phyloP scores from a whole-genome alignment of 2,888 invertebrate species.

The Vanessa cardui region DNA sequence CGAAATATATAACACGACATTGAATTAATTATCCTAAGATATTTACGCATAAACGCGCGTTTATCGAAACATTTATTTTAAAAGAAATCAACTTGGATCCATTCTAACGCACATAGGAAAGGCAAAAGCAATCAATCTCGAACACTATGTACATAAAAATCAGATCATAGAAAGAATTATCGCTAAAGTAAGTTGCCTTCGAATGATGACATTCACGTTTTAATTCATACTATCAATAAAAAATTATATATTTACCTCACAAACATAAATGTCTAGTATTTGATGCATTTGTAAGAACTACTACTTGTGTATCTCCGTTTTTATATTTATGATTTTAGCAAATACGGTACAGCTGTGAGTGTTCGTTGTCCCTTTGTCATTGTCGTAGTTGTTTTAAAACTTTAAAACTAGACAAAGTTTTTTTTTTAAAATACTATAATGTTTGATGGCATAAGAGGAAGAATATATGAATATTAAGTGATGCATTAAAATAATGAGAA shows the following conservation, averaged over 20 bases:
- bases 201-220: not conserved
- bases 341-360: not conserved
- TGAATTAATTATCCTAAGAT: not conserved
- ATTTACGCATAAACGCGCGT: conserved; percentile 1
- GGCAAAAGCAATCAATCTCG: conserved; percentile 16
- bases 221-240: not conserved
- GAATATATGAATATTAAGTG: too few relatives aligned
- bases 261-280: conserved; percentile 4
- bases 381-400: not conserved
- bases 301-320: not conserved
- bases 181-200: not conserved
- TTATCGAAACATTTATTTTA: not conserved
- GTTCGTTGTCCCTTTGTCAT: not conserved
- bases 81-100: not conserved
- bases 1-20: not conserved
- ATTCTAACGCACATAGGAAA: conserved; percentile 12
- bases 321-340: not conserved
- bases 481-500: too few relatives aligned
- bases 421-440: not conserved
- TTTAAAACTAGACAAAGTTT: not conserved
- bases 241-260: not conserved
- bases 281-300: conserved; percentile 5
- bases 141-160: conserved; percentile 18
- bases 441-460: not conserved
- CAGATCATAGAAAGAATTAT: conserved; percentile 23